Base-by-base conservation (phyloP, 1,140 invertebrate genomes). In the Eufriesea mexicana region DNA sequence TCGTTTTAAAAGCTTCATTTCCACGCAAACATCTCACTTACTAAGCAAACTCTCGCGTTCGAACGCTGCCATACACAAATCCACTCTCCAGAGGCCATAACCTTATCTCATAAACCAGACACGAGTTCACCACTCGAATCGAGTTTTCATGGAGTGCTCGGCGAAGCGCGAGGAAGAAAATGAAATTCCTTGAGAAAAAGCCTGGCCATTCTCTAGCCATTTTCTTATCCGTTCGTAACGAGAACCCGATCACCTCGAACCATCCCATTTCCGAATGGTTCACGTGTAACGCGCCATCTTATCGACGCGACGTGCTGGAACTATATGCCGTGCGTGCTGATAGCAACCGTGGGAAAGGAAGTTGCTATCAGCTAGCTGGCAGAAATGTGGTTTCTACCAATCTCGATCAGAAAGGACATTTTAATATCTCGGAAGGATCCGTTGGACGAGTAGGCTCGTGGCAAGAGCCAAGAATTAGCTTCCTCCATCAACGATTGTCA, bases 331-430 rank as follows among this genome's bases (percentile, higher is more conserved):
- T 89, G 90, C 86, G 87, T 71, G 86, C 85, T 86, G 93, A 93
- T 94, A 94, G 87, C 84, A 74, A 91, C 92, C 91, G 93, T 94
- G 93, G 86, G 93, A 94, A 94, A 91, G 92, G 92, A 94, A 93
- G 90, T 91, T 79, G 70, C 73, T 93, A 93, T 92, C 91, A 88
- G 80, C 64, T 51, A 42, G 9, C 62, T 81, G 72, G 45, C 77
- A 87, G 47, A 83, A 86, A 87, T 59, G 82, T 42, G 51, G 54
- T 77, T 59, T 84, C 80, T 57, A 45, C 67, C 70, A 86, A 87
- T 86, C 76, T 79, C 16, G 10, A 64, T 18, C 6, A 14, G 28
- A 25, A 0, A 55, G 18, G 23, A 54, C n/a, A 45, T 55, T 64
- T 73, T 51, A 51, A 62, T 55, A 18, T 25, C 42, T 7, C 16